Base-by-base conservation (phyloP, 2,888 invertebrate species). In the Calameuta idolon region DNA sequence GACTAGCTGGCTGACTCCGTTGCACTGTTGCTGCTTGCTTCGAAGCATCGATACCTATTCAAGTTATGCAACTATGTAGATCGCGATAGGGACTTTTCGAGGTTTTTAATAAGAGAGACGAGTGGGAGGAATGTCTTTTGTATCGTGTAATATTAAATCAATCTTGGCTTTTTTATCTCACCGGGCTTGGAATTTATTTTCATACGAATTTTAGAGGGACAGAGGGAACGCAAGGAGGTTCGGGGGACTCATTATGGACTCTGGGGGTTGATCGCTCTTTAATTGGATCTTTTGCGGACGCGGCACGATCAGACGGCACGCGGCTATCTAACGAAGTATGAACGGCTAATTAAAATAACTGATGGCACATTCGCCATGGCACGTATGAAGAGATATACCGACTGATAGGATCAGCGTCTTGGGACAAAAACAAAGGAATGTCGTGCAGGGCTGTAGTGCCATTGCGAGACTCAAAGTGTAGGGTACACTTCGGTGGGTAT, bases 61-160 rank as follows among this genome's bases (percentile, higher is more conserved):
- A 81, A 86, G 86, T 87, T 86, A 86, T 86, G 86, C 86, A 86
- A 86, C 87, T 87, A 87, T 86, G 87, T 87, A 82, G 86, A 86
- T 86, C 86, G 80, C 85, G 86, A 86, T 86, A 87, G 40, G 40
- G 15, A 40, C 40, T 40, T 40, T 40, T 40, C 15, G 40, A 40
- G 15, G 15, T 40, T 40, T 40, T 40, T 15, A 40, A 40, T 40
- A 40, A 15, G 40, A 40, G 15, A 15, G 40, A 40, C 40, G 40
- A 40, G 15, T 40, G 40, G 40, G 40, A 40, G 40, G 40, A 40
- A 15, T 15, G 40, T 40, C 40, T 40, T 40, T 40, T 40, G 5
- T 40, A 15, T 40, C 40, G 15, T 40, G 40, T 40, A 40, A 40
- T 40, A 15, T 40, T 40, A 40, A 40, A 15, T 40, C 40, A 40